These are phyloP conservation scores for Yponomeuta cagnagella DNA, from an alignment of 2,888 invertebrate genomes.

Conservation along the genomic window DNA sequence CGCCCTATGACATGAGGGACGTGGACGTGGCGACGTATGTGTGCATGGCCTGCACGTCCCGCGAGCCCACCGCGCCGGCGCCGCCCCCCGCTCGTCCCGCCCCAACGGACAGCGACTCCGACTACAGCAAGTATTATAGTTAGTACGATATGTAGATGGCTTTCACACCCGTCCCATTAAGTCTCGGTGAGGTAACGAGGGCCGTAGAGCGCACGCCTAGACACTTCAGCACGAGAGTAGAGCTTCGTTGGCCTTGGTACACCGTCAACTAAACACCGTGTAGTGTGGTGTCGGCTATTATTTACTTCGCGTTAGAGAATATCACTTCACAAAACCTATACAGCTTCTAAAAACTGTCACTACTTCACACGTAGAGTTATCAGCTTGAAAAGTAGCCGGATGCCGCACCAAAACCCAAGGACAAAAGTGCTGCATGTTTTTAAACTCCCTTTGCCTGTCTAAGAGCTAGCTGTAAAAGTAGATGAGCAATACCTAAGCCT, in stretches of 20 bases:
- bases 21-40: slow-evolving; percentile 32
- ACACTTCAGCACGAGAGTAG: background rate
- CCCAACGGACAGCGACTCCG: slow-evolving; percentile 59
- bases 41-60: slow-evolving; percentile 26
- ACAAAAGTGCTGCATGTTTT: background rate
- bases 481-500: background rate
- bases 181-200: slow-evolving; percentile 5
- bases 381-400: background rate
- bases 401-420: background rate
- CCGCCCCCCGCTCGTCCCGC: slow-evolving; percentile 20
- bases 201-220: slow-evolving; percentile 4
- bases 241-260: background rate
- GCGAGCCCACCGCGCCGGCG: slow-evolving; percentile 22
- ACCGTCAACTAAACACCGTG: background rate
- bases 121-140: slow-evolving; percentile 76
- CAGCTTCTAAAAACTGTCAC: background rate
- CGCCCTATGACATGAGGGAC: slow-evolving; percentile 34
- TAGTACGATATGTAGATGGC: slow-evolving; percentile 63
- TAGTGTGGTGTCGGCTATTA: background rate
- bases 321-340: background rate
- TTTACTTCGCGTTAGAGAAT: background rate
- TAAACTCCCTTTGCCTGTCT: background rate
- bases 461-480: background rate
- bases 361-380: background rate
- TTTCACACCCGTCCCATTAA: slow-evolving; percentile 42